Conservation (phyloP, 2,113 vertebrate species). For the Bubo bubo region DNA sequence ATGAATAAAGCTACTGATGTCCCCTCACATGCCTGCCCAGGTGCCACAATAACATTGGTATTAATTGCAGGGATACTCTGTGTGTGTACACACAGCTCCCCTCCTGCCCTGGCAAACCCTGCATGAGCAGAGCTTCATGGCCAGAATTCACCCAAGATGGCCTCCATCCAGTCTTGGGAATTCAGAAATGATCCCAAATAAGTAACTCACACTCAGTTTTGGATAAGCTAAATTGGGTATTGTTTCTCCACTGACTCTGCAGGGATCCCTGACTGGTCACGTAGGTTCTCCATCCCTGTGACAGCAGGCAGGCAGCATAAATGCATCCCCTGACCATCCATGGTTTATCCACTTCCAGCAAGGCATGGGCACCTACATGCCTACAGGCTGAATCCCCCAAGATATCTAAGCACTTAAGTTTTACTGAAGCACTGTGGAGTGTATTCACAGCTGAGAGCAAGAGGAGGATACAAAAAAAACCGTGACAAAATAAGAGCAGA, state of each 20-base stretch:
- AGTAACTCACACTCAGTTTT: background rate
- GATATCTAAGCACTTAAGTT: background rate
- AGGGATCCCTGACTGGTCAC: background rate
- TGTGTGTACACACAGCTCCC: background rate
- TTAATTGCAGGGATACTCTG: background rate
- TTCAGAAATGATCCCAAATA: background rate
- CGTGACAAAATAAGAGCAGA: background rate
- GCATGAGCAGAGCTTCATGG: accelerated
- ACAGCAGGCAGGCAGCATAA: background rate
- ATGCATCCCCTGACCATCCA: background rate
- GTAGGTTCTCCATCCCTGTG: accelerated
- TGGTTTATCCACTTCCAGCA: background rate
- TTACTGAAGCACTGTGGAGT: background rate
- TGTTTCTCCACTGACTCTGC: background rate
- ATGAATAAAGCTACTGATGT: background rate
- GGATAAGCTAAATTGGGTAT: background rate
- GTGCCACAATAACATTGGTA: background rate
- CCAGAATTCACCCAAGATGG: background rate
- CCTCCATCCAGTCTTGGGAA: background rate
- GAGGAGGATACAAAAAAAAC: background rate
- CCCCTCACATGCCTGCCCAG: background rate
- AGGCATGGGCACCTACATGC: background rate
- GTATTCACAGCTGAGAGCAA: background rate
- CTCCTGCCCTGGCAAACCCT: background rate
- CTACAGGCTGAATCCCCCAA: background rate